Evolutionary conservation across 2,888 invertebrate species (phyloP), one percentile per base, ranked within the genome.

Genomic region (Hypomecis punctinalis): DNA sequence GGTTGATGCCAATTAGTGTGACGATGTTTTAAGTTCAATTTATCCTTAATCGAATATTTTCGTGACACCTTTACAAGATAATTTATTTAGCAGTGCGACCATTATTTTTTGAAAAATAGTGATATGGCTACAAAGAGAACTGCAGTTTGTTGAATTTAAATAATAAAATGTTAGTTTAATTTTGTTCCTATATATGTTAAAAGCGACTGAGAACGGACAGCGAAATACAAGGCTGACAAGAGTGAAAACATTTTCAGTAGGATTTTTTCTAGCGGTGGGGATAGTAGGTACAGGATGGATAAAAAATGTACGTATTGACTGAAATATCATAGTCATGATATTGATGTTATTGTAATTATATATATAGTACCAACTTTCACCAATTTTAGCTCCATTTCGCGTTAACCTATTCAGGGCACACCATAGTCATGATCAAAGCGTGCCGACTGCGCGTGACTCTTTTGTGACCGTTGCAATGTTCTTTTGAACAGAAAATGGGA

Each of bases 1-100:
- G 70, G 75, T 76, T 75, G 71, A 69, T 69, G 64, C 60, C 71
- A 76, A 83, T 79, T 78, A 77, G 75, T 74, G 75, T 69, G 76
- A 67, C 70, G 69, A 70, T 75, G 71, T 73, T 79, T 79, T 65
- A 53, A 39, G 68, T 68, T 69, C 57, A 65, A 72, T 72, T 73
- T 78, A 76, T 78, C 77, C 78, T 77, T 77, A 75, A 73, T 69
- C 33, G 48, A 7, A 9, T 40, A 37, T 63, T 58, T 70, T 61
- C 70, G 74, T 72, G 71, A 76, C 75, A 78, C 74, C 72, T 76
- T 71, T 73, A 70, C 72, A 67, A 77, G 76, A 79, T 75, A 76
- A 74, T 33, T 4, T 40, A 39, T 8, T 9, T 9, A 40, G 40
- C 70, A 67, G 64, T 59, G 63, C 68, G 58, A 76, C 80, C 73